Conservation (phyloP, 2,113 vertebrate genomes). For the Periophthalmus modestus region DNA sequence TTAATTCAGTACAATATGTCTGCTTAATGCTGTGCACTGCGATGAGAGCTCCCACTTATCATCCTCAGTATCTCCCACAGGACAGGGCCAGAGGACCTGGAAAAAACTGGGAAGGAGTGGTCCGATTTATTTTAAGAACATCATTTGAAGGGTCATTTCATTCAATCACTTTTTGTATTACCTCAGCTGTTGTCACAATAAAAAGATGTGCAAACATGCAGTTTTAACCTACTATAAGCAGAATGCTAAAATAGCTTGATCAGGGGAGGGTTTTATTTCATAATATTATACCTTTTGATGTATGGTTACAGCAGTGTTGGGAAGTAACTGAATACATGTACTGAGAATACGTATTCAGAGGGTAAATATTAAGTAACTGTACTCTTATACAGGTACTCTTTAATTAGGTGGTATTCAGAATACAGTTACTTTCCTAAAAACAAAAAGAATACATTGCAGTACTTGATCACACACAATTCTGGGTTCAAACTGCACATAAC, state of each 20-base stretch:
- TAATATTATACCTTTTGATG: background rate
- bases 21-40: conserved; percentile 67
- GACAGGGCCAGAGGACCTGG: conserved; percentile 42
- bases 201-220: background rate
- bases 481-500: no score
- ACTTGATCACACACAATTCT: no score
- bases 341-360: no score
- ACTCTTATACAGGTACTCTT: no score
- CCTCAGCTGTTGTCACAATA: background rate
- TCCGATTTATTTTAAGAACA: conserved; percentile 28
- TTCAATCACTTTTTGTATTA: conserved; percentile 11
- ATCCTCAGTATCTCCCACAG: conserved; percentile 62
- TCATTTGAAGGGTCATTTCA: conserved; percentile 47
- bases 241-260: background rate
- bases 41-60: conserved; percentile 63
- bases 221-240: background rate
- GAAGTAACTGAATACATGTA: no score
- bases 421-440: no score
- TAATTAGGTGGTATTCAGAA: no score
- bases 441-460: no score
- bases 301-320: no score
- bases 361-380: no score
- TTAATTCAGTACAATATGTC: conserved; percentile 76
- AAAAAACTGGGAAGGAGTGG: conserved; percentile 14
- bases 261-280: background rate